Evolutionary conservation across 1,140 invertebrate species (phyloP), one percentile per base, ranked within the genome.

Genomic region (Aricia agestis): DNA sequence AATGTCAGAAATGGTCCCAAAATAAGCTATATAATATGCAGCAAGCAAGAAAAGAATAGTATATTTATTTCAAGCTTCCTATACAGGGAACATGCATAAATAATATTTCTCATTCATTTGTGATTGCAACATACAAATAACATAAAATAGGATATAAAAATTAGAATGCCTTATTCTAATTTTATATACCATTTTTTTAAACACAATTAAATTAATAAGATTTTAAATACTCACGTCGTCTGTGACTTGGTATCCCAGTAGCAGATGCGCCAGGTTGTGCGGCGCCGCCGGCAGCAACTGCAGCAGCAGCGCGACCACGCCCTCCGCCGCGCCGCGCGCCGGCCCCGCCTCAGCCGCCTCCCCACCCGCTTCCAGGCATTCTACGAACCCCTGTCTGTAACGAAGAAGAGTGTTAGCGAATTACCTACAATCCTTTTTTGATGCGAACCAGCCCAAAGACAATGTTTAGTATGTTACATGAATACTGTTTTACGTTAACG

Each of bases 191-290:
- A n/a, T n/a, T n/a, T n/a, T n/a, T n/a, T n/a, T n/a, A n/a, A n/a
- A n/a, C n/a, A n/a, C n/a, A n/a, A n/a, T n/a, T n/a, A n/a, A n/a
- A n/a, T 25, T 25, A 25, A 2, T 2, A 25, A 42, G 41, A 42
- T 4, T 42, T 42, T 2, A 42, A 42, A 19, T 18, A 78, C 85
- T 81, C 13, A 90, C 87, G 66, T 92, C 91, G 17, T 89, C 85
- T 4, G 90, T 87, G 0, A 97, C 92, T 76, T 97, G 95, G 87
- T 98, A 98, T 2, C 97, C 98, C 0, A 98, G 92, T n/a, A 99
- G 91, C 85, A 96, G 97, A 84, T 98, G 97, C 5, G 96, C 94
- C 5, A 99, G 87, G 92, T 98, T 98, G 9, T 97, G 97, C 25
- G 95, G 85, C 1, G 95, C 94, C 66, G 96, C 94, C 3, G 92